Evolutionary conservation across 2,797 vertebrate genomes (phyloP).

Genomic region (Mus spretus): DNA sequence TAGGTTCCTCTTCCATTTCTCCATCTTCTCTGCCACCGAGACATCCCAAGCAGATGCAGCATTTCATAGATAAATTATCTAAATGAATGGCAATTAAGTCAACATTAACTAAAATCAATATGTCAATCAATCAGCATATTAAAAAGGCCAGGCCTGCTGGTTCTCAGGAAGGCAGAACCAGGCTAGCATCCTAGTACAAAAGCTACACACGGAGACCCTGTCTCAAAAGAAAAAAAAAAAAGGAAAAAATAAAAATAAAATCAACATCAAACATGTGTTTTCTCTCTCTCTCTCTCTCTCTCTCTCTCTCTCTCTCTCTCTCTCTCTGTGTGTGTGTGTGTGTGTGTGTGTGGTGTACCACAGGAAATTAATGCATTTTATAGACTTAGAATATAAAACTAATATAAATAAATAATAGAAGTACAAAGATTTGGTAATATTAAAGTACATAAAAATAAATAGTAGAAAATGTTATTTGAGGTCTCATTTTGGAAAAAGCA

Average conservation of each 20-base stretch:
- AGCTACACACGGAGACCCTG: background rate
- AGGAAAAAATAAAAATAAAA: background rate
- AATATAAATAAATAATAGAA: constrained; percentile 38
- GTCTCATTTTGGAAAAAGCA: background rate
- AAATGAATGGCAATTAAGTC: background rate
- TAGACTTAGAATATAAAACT: background rate
- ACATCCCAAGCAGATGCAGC: background rate
- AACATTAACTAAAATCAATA: constrained; percentile 13
- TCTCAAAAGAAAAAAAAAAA: too few species aligned
- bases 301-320: background rate
- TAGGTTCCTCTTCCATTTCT: background rate
- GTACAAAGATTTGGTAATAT: background rate
- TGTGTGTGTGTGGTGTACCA: background rate
- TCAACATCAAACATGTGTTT: background rate
- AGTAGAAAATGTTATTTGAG: background rate
- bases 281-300: background rate
- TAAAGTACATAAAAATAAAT: constrained; percentile 42
- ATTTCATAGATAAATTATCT: background rate
- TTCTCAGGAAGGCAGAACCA: background rate
- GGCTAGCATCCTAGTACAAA: too few species aligned
- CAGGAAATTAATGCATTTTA: background rate
- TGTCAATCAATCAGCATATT: constrained; percentile 5
- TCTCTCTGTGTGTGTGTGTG: background rate
- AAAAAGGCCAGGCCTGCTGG: background rate
- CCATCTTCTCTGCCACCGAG: background rate